Evolutionary conservation across 1,140 invertebrate genomes (phyloP).

Genomic region (Conopomorpha cramerella): DNA sequence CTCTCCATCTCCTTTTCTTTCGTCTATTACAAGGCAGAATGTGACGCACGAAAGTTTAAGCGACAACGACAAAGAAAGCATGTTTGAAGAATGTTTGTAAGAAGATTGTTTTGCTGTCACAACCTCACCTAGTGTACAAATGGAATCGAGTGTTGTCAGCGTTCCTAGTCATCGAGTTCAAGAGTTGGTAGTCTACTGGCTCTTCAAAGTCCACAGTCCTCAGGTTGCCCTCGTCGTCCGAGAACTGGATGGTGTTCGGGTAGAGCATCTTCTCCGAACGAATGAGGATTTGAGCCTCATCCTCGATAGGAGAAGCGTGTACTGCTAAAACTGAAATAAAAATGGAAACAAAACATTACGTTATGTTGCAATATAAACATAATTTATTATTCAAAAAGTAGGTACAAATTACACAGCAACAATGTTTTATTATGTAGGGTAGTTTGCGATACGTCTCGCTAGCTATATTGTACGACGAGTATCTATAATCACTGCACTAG

Average conservation of each 20-base stretch:
- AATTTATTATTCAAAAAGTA: too few species aligned
- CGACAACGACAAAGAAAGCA: neutral
- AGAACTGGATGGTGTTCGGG: slow-evolving; percentile 19
- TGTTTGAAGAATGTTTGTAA: neutral
- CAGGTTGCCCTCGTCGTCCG: slow-evolving; percentile 20
- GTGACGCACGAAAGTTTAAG: too few species aligned
- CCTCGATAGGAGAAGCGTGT: neutral
- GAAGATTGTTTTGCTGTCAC: neutral
- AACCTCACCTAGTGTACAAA: slow-evolving; percentile 29
- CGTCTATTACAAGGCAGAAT: too few species aligned
- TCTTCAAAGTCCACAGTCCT: slow-evolving; percentile 26
- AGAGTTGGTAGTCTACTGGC: slow-evolving; percentile 14
- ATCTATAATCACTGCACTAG: too few species aligned
- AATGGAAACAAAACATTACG: too few species aligned
- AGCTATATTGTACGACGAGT: too few species aligned
- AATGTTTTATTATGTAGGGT: too few species aligned
- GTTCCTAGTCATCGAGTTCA: slow-evolving; percentile 16
- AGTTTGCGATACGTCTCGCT: too few species aligned
- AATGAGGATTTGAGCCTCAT: neutral
- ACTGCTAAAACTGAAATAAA: neutral
- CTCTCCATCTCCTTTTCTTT: too few species aligned
- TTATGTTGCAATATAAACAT: too few species aligned
- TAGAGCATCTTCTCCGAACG: slow-evolving; percentile 5
- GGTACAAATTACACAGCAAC: too few species aligned
- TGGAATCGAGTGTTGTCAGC: slow-evolving; percentile 24